Base-by-base conservation (phyloP, 2,113 vertebrate genomes). In the Hemicordylus capensis region DNA sequence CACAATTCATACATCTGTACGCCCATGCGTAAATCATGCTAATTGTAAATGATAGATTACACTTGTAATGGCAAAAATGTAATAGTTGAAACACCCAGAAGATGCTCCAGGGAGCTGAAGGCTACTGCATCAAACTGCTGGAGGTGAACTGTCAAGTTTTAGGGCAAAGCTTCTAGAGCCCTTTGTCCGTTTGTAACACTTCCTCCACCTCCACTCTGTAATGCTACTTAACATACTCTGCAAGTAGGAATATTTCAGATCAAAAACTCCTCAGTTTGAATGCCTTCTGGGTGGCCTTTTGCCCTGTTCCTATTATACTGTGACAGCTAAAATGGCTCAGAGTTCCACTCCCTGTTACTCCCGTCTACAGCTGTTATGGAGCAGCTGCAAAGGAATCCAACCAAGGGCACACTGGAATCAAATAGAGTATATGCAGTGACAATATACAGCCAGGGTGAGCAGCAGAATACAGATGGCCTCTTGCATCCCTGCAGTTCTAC, bases 371-470 rank as follows among this genome's bases (percentile, higher is more conserved):
- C 69, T 89, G 54, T 26, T 87, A 48, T 44, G 34, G 72, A 81
- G 70, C 83, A 90, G 44, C 26, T 81, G 73, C 73, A 79, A 54
- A 54, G 78, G 80, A 91, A 91, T 24, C 54, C 26, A 88, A 56
- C 12, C 70, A 48, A 28, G 14, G 54, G 42, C 76, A 88, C 31
- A 0, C 11, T 14, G 2, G 0, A 22, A 44, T 51, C 22, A 34
- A 20, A 63, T 12, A 17, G 15, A 51, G 4, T 3, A 20, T 1
- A 3, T 59, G 61, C 10, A 81, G 34, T 2, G 22, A 17, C 17
- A n/a, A n/a, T n/a, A n/a, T 59, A 34, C 15, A 44, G 12, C 75
- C 56, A 58, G 34, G 54, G 54, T 58, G n/a, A 44, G 2, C 31
- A 14, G 70, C 11, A 48, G 64, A 82, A 37, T 81, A 28, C 17